Conservation (phyloP, 2,113 vertebrate species). For the Gila orcuttii region DNA sequence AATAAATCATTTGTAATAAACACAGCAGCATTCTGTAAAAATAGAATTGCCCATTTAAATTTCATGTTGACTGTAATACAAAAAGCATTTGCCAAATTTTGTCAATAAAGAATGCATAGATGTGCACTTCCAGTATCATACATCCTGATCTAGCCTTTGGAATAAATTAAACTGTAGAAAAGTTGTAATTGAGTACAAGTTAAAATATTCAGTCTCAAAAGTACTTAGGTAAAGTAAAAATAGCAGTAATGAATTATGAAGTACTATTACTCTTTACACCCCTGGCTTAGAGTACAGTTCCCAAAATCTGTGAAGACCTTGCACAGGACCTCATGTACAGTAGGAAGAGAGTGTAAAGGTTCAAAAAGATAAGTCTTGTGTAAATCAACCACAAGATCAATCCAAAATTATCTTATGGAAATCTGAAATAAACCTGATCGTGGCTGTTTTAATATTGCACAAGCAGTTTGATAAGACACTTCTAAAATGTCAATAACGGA, state of each 20-base stretch:
- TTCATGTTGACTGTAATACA: no score
- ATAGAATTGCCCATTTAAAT: no score
- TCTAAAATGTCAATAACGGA: background rate
- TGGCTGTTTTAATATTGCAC: background rate
- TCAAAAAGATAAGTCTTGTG: background rate
- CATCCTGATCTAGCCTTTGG: no score
- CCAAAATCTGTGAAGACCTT: background rate
- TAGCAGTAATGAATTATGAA: background rate
- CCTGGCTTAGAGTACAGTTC: background rate
- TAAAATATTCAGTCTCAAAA: background rate
- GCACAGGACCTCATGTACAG: background rate
- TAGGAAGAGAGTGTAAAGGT: background rate
- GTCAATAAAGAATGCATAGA: no score
- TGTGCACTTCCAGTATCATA: no score
- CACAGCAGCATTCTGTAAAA: no score
- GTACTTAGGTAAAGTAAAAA: background rate
- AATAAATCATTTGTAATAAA: no score
- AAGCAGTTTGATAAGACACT: background rate
- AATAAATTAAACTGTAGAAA: no score
- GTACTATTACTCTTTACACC: slow-evolving; percentile 2
- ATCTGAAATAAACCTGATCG: background rate
- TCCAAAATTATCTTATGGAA: background rate
- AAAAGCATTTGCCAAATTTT: no score
- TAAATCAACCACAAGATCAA: slow-evolving; percentile 1
- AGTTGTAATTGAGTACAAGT: background rate